These are phyloP conservation scores for Hipposideros larvatus DNA, from an alignment of 2,797 vertebrate genomes.

Conservation along the genomic window DNA sequence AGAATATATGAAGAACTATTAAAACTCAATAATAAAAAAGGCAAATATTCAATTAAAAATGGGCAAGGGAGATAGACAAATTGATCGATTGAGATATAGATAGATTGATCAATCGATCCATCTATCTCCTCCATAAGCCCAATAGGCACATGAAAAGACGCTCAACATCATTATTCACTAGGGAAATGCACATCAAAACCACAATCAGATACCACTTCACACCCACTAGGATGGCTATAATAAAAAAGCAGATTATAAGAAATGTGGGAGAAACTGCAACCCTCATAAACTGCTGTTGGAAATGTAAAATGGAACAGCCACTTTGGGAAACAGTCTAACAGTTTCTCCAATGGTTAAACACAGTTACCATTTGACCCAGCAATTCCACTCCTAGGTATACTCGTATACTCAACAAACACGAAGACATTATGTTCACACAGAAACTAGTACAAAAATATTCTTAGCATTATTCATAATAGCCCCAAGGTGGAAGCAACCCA, in stretches of 20 bases:
- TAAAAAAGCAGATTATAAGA: background rate
- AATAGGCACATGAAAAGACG: background rate
- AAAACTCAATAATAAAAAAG: constrained; percentile 19
- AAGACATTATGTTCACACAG: background rate
- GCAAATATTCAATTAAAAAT: background rate
- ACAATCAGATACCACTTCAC: background rate
- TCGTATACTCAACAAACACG: background rate
- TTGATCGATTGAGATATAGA: background rate
- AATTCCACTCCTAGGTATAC: background rate
- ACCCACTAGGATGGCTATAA: background rate
- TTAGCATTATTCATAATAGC: background rate
- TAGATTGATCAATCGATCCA: background rate
- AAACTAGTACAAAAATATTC: background rate
- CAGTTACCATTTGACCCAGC: background rate
- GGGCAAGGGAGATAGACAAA: background rate
- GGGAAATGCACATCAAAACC: background rate
- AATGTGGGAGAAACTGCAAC: background rate
- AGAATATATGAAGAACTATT: constrained; percentile 21
- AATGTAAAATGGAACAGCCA: background rate
- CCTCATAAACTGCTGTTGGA: background rate
- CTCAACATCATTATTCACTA: background rate
- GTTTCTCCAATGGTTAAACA: background rate
- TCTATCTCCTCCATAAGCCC: background rate
- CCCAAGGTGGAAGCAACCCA: background rate
- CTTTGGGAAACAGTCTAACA: background rate